These are phyloP conservation scores for Cynopterus brachyotis DNA, from an alignment of 2,113 vertebrate genomes.

Conservation along the genomic window DNA sequence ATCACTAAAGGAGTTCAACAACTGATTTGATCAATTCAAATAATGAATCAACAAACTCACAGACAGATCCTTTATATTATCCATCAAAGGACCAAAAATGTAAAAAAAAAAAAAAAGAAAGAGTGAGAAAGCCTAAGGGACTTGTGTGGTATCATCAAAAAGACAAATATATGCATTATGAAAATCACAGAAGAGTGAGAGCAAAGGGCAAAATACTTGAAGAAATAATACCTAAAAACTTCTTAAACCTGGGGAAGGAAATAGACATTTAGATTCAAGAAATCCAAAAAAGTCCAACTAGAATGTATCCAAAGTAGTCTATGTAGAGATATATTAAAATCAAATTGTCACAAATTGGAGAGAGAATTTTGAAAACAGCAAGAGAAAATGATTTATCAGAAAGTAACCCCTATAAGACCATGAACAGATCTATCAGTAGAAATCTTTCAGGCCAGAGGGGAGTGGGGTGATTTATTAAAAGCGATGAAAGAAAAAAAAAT, in stretches of 20 bases:
- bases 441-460: not conserved
- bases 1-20: not conserved
- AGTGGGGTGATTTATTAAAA: not conserved
- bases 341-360: not conserved
- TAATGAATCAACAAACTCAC: not conserved
- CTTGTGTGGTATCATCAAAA: not conserved
- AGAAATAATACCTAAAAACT: not conserved
- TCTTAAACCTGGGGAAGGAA: not conserved
- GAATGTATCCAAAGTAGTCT: not conserved
- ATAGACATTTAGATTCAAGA: not conserved
- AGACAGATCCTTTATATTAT: not conserved
- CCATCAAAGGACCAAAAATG: not conserved
- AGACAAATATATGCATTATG: not conserved
- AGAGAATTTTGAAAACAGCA: not conserved
- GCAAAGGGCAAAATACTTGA: not conserved
- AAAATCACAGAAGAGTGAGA: not conserved
- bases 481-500: not conserved
- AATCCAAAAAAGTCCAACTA: not conserved
- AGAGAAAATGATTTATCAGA: not conserved
- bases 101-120: not conserved
- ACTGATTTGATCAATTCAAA: not conserved
- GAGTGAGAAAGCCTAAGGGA: not conserved
- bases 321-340: not conserved
- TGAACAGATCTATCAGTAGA: not conserved
- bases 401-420: not conserved